Evolutionary conservation across 2,797 vertebrate genomes (phyloP).

Genomic region (Phrynocephalus vlangalii): DNA sequence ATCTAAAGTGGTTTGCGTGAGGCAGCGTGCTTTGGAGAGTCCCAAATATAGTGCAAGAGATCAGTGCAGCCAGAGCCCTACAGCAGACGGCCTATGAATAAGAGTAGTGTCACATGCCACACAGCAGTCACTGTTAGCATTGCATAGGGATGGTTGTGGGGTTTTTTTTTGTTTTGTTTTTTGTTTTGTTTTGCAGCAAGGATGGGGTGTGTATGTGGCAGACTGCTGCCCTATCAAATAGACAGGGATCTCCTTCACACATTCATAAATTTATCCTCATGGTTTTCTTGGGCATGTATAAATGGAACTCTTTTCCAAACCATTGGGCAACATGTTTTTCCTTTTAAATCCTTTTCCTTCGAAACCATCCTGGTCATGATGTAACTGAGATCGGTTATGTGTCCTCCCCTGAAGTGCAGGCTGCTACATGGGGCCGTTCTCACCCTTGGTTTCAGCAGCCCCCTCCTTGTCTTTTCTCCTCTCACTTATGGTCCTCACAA

Average conservation of each 20-base stretch:
- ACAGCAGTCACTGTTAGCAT: too few species aligned
- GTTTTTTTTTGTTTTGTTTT: not conserved
- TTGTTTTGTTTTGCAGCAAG: not conserved
- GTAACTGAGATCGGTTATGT: too few species aligned
- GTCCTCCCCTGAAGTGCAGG: too few species aligned
- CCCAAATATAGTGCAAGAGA: too few species aligned
- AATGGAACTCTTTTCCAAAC: not conserved
- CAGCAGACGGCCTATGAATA: not conserved
- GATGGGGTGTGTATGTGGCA: not conserved
- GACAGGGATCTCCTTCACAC: not conserved
- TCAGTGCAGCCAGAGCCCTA: not conserved
- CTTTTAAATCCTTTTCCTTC: not conserved
- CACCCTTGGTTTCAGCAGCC: too few species aligned
- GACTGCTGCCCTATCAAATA: too few species aligned
- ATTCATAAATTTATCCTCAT: not conserved
- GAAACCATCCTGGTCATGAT: not conserved
- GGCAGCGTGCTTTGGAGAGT: not conserved
- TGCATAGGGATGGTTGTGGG: not conserved
- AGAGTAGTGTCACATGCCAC: not conserved
- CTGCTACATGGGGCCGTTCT: not conserved
- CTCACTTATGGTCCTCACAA: too few species aligned
- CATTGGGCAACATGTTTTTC: not conserved
- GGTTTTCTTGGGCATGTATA: not conserved
- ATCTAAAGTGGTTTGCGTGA: not conserved
- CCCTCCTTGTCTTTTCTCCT: too few species aligned